Evolutionary conservation across 2,888 invertebrate species (phyloP).

Genomic region (Stenolophus ochropezus): DNA sequence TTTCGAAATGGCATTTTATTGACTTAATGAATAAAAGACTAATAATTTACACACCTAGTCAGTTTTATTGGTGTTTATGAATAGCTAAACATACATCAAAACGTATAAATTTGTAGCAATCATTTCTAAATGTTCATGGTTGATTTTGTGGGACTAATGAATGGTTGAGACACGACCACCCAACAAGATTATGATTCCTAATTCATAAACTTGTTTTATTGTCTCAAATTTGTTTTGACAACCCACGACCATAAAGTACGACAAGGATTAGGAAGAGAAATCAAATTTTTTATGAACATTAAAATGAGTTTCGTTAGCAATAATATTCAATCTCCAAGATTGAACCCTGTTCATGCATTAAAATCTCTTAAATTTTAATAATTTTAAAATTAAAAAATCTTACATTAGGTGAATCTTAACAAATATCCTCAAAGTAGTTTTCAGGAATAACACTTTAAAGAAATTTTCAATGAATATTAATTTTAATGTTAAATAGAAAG

Average conservation of each 20-base stretch:
- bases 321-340: too few species aligned
- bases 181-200: conserved; percentile 3
- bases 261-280: background rate
- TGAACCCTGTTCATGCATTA: too few species aligned
- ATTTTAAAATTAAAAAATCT: too few species aligned
- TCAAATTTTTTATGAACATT: background rate
- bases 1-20: background rate
- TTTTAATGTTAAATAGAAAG: too few species aligned
- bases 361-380: too few species aligned
- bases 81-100: conserved; percentile 31
- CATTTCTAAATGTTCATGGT: conserved; percentile 33
- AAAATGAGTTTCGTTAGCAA: too few species aligned
- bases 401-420: too few species aligned
- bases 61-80: conserved; percentile 40
- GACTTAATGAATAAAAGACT: conserved; percentile 26
- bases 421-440: too few species aligned
- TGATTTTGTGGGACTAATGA: conserved; percentile 23
- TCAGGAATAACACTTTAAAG: too few species aligned
- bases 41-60: conserved; percentile 19
- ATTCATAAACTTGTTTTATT: conserved; percentile 40
- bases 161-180: conserved; percentile 9
- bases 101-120: conserved; percentile 33
- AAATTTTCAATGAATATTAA: too few species aligned
- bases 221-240: conserved; percentile 29
- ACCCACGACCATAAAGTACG: background rate